A percentile compares a stretch with the other conserved stretches of the same genome.
Evolutionary conservation across 2,888 invertebrate species (phyloP).

Genomic region (Hypena proboscidalis): DNA sequence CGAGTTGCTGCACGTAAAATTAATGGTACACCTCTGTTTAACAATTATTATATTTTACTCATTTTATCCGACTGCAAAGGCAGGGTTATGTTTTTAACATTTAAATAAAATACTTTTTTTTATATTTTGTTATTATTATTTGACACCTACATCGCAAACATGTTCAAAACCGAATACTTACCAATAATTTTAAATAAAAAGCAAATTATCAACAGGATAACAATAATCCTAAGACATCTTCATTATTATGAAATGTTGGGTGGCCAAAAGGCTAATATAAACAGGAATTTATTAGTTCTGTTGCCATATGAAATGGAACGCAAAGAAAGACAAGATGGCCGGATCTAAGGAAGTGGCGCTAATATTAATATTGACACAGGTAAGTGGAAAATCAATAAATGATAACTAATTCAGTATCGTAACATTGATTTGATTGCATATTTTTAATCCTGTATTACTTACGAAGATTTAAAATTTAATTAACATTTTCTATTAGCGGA

Average conservation of each 20-base stretch:
- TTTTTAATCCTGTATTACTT: not conserved
- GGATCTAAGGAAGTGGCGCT: conserved; percentile 7
- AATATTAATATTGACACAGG: conserved; percentile 22
- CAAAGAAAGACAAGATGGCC: conserved; percentile 20
- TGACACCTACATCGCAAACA: no score
- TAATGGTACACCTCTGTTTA: no score
- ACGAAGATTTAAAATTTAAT: not conserved
- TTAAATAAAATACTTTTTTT: no score
- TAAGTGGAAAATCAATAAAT: conserved; percentile 13
- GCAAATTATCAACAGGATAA: no score
- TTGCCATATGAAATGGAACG: conserved; percentile 11
- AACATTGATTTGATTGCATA: not conserved
- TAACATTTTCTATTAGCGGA: no score
- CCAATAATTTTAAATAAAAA: no score
- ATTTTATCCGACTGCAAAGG: no score
- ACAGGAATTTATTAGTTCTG: conserved; percentile 4
- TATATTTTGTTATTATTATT: no score
- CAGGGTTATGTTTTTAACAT: no score
- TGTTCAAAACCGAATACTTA: no score
- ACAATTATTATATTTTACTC: no score
- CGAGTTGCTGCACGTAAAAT: not conserved
- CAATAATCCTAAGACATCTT: not conserved
- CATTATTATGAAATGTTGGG: conserved; percentile 27
- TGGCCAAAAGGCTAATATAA: conserved; percentile 28
- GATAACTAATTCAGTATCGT: no score